Percentiles rank a stretch among this genome's conserved stretches.
phyloP scores from a whole-genome alignment of 2,113 vertebrate species.

The Choloepus hoffmanni region DNA sequence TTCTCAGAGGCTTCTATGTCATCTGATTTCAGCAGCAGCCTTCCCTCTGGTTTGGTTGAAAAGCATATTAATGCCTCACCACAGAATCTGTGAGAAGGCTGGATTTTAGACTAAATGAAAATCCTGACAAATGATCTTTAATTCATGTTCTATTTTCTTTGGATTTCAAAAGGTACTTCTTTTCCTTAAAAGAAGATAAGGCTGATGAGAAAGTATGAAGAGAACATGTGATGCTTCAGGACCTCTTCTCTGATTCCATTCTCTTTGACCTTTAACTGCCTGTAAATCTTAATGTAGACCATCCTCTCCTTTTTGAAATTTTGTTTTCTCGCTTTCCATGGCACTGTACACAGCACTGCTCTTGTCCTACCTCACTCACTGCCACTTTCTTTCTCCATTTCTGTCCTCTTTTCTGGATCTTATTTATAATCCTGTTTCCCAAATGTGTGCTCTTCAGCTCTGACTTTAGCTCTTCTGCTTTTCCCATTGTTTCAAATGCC shows the following conservation, averaged over 20 bases:
- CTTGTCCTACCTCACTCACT: neutral
- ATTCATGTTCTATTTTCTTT: conserved; percentile 57
- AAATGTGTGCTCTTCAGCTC: neutral
- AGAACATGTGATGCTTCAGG: conserved; percentile 19
- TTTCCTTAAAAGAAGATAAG: neutral
- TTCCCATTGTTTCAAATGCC: neutral
- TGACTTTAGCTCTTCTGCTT: neutral
- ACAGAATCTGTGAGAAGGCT: neutral
- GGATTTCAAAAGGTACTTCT: neutral
- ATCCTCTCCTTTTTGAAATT: conserved; percentile 45
- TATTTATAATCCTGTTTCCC: conserved; percentile 30
- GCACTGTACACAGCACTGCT: neutral
- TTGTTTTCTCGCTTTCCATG: conserved; percentile 57
- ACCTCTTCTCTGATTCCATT: conserved; percentile 18
- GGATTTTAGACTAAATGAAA: neutral
- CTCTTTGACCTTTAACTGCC: neutral
- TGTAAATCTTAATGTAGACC: neutral
- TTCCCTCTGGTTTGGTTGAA: neutral
- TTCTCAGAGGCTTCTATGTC: neutral
- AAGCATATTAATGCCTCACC: neutral
- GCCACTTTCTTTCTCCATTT: neutral
- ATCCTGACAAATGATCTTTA: conserved; percentile 32
- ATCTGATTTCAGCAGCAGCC: neutral
- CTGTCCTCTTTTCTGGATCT: neutral
- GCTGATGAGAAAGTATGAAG: neutral